Evolutionary conservation across 2,888 invertebrate genomes (phyloP).

Genomic region (Drosophila planitibia): DNA sequence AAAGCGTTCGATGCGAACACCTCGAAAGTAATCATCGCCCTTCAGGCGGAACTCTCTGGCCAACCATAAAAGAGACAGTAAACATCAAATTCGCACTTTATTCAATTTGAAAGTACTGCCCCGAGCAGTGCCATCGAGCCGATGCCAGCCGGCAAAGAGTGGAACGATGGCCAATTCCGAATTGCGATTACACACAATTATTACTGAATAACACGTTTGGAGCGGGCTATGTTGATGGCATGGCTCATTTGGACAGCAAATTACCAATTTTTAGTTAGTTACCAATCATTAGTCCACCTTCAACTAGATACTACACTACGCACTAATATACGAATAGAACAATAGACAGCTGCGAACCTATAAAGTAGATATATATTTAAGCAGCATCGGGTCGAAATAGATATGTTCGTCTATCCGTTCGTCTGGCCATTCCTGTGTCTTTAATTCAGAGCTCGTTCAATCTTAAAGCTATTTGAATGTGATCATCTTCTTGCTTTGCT

Average conservation of each 20-base stretch:
- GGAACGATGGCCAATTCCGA: background rate
- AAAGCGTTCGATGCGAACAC: slow-evolving; percentile 45
- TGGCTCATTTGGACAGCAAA: background rate
- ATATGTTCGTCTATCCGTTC: background rate
- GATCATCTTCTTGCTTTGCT: background rate
- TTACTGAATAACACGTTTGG: background rate
- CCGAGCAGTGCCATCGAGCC: background rate
- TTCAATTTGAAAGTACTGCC: slow-evolving; percentile 34
- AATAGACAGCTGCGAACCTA: background rate
- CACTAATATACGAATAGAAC: background rate
- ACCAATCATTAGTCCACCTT: background rate
- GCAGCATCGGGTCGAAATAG: background rate
- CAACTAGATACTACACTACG: background rate
- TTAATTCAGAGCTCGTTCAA: no score
- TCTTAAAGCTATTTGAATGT: background rate
- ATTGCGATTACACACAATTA: slow-evolving; percentile 24
- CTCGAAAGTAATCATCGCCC: slow-evolving; percentile 24
- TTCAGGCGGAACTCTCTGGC: slow-evolving; percentile 14
- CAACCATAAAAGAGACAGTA: slow-evolving; percentile 26
- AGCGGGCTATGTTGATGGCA: background rate
- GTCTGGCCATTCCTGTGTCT: background rate
- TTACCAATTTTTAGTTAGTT: background rate
- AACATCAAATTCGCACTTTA: slow-evolving; percentile 63
- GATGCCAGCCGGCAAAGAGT: background rate
- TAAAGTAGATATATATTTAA: background rate